These are phyloP conservation scores for Odontophorus gujanensis DNA, from an alignment of 2,113 vertebrate species.

Conservation along the genomic window DNA sequence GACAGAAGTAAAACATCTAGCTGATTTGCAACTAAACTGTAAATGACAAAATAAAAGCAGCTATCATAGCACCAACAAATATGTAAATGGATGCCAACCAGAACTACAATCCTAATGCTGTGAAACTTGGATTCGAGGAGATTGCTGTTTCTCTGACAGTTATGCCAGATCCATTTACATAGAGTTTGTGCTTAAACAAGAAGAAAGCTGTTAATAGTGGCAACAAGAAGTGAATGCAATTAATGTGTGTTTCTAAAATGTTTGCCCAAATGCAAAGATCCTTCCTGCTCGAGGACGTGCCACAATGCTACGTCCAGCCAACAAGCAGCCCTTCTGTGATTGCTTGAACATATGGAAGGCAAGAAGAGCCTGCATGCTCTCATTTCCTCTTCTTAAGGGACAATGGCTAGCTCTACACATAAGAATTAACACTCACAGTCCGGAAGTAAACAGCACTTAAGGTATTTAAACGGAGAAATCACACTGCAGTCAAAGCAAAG, in stretches of 20 bases:
- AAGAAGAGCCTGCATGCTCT: neutral
- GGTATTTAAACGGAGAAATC: neutral
- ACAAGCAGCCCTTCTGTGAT: neutral
- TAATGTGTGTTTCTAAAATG: neutral
- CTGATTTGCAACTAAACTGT: neutral
- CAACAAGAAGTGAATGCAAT: neutral
- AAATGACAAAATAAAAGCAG: neutral
- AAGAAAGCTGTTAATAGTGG: neutral
- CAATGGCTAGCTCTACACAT: neutral
- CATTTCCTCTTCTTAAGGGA: constrained; percentile 12
- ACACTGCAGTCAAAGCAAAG: neutral
- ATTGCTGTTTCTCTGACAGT: neutral
- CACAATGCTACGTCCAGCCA: neutral
- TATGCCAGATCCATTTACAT: neutral
- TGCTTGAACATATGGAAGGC: neutral
- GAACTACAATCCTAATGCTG: neutral
- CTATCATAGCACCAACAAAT: neutral
- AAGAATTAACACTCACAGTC: constrained; percentile 15
- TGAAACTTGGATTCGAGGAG: neutral
- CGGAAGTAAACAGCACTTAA: neutral
- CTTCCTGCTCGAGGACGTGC: neutral
- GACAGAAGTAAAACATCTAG: neutral
- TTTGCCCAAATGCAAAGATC: neutral
- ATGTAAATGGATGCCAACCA: neutral
- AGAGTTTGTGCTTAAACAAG: neutral